phyloP scores from a whole-genome alignment of 2,888 invertebrate species.

The Cosmopolites sordidus region DNA sequence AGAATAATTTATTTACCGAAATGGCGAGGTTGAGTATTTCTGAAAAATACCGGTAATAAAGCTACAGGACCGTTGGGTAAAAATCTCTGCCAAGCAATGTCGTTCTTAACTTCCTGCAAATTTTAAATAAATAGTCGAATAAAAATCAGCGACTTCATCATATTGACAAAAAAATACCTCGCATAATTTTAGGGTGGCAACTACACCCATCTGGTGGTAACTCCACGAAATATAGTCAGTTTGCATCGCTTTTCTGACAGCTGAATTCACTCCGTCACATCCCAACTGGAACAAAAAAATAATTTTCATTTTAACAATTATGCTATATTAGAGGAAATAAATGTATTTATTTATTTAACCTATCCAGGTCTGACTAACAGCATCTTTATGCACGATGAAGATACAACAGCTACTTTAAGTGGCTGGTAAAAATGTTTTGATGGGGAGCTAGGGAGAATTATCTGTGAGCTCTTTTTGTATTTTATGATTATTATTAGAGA shows the following conservation, averaged over 20 bases:
- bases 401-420: too few relatives aligned
- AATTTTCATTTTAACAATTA: too few relatives aligned
- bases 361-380: too few relatives aligned
- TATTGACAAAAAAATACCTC: slow-evolving; percentile 63
- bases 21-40: background rate
- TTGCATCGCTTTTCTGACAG: slow-evolving; percentile 77
- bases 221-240: slow-evolving; percentile 76
- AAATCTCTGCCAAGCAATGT: slow-evolving; percentile 95
- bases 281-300: slow-evolving; percentile 63
- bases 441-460: too few relatives aligned
- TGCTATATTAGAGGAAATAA: too few relatives aligned
- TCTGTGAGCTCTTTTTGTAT: too few relatives aligned
- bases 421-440: too few relatives aligned
- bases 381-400: too few relatives aligned
- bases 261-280: slow-evolving; percentile 90
- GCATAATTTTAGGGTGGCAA: slow-evolving; percentile 80
- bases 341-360: too few relatives aligned
- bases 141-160: too few relatives aligned
- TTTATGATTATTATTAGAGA: too few relatives aligned
- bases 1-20: too few relatives aligned
- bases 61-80: slow-evolving; percentile 90
- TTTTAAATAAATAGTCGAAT: slow-evolving; percentile 12
- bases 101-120: slow-evolving; percentile 64
- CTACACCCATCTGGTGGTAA: slow-evolving; percentile 88
- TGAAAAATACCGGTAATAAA: slow-evolving; percentile 68